A percentile compares a stretch with the other conserved stretches of the same genome.
Evolutionary conservation across 2,797 vertebrate genomes (phyloP).

Genomic region (Characodon lateralis): DNA sequence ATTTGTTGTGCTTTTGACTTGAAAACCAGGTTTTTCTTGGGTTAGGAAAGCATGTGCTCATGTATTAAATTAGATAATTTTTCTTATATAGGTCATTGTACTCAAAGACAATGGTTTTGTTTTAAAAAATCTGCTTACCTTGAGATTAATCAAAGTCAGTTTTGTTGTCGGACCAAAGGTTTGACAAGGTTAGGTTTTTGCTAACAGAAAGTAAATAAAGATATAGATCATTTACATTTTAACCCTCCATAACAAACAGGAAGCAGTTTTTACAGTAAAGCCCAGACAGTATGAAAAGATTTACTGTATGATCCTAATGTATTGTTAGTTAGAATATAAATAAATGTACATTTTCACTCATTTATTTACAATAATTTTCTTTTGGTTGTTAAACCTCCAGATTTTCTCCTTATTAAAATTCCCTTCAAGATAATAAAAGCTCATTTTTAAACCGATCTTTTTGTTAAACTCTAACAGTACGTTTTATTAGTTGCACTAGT

Average conservation of each 20-base stretch:
- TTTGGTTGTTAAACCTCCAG: too few species aligned
- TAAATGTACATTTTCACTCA: neutral
- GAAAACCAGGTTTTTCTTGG: neutral
- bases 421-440: neutral
- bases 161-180: neutral
- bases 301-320: neutral
- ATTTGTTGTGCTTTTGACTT: neutral
- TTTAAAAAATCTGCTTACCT: neutral
- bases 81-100: neutral
- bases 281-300: neutral
- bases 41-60: neutral
- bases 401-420: neutral
- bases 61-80: neutral
- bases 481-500: neutral
- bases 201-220: neutral
- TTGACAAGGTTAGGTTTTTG: neutral
- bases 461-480: neutral
- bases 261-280: neutral
- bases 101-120: neutral
- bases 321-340: neutral
- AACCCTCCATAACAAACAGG: neutral
- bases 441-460: neutral
- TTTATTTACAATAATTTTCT: neutral
- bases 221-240: neutral
- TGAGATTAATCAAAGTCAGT: neutral